Evolutionary conservation across 2,113 vertebrate species (phyloP).

Genomic region (Hydrochoerus hydrochaeris): DNA sequence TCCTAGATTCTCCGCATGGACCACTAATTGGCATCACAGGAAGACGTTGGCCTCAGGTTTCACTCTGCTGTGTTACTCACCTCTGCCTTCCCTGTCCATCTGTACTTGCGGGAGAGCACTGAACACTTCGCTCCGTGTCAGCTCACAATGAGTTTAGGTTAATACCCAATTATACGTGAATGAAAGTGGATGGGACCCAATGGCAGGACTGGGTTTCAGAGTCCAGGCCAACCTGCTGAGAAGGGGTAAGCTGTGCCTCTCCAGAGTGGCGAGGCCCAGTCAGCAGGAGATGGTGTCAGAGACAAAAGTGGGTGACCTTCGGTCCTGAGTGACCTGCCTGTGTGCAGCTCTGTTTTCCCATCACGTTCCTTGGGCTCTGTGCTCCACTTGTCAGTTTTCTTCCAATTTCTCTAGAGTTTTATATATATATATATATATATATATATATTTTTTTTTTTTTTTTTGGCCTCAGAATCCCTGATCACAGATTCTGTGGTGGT

Average conservation of each 20-base stretch:
- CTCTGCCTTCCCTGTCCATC: neutral
- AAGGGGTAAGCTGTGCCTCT: neutral
- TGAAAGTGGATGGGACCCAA: neutral
- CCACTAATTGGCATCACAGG: neutral
- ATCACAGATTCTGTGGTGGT: neutral
- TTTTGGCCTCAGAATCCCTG: neutral
- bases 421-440: too few relatives aligned
- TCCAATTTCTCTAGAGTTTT: neutral
- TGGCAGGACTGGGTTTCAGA: neutral
- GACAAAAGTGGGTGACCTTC: neutral
- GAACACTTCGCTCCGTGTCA: accelerated
- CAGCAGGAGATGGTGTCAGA: neutral
- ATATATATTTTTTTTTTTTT: too few relatives aligned
- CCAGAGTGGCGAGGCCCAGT: neutral
- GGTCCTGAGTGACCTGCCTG: neutral
- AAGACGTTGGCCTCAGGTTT: neutral
- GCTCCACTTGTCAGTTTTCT: neutral
- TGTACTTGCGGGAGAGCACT: accelerated
- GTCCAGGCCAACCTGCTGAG: neutral
- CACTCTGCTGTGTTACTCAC: neutral
- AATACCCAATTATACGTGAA: too few relatives aligned
- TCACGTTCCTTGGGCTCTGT: neutral
- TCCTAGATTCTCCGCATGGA: neutral
- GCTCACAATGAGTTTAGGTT: neutral
- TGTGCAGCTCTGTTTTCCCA: neutral